These are phyloP conservation scores for Pseudoatta argentina DNA, from an alignment of 1,140 invertebrate genomes.

Conservation along the genomic window DNA sequence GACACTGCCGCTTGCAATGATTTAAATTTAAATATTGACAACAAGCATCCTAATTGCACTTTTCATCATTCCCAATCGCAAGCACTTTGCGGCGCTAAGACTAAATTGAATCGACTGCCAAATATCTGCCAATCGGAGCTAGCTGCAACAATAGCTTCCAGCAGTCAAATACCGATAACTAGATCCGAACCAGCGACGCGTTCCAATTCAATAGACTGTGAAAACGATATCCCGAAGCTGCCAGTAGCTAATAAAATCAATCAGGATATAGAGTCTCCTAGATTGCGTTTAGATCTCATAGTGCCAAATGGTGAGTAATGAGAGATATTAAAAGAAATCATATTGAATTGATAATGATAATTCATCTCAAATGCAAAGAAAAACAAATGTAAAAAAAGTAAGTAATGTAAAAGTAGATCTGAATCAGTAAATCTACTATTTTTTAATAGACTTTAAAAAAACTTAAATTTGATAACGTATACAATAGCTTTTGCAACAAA, in stretches of 20 bases:
- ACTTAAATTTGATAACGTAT: background rate
- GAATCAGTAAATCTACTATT: background rate
- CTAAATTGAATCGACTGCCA: slow-evolving; percentile 58
- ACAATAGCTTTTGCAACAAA: background rate
- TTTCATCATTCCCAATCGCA: slow-evolving; percentile 73
- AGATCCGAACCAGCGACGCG: slow-evolving; percentile 81
- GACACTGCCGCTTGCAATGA: slow-evolving; percentile 70
- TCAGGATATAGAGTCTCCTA: slow-evolving; percentile 73
- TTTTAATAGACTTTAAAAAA: background rate
- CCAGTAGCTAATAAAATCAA: slow-evolving; percentile 72
- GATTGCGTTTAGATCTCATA: slow-evolving; percentile 76
- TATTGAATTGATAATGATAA: background rate
- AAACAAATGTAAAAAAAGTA: background rate
- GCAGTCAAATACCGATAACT: slow-evolving; percentile 67
- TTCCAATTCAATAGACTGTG: slow-evolving; percentile 82
- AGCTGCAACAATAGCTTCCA: slow-evolving; percentile 66
- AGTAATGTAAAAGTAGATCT: background rate
- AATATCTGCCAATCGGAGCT: slow-evolving; percentile 74
- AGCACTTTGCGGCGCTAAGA: slow-evolving; percentile 54
- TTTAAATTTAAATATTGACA: slow-evolving; percentile 65
- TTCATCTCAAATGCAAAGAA: background rate
- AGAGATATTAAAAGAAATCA: background rate
- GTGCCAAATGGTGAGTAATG: slow-evolving; percentile 79
- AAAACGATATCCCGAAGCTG: slow-evolving; percentile 79
- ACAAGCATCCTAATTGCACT: slow-evolving; percentile 70